Evolutionary conservation across 2,797 vertebrate species (phyloP).

Genomic region (Macropodus opercularis): DNA sequence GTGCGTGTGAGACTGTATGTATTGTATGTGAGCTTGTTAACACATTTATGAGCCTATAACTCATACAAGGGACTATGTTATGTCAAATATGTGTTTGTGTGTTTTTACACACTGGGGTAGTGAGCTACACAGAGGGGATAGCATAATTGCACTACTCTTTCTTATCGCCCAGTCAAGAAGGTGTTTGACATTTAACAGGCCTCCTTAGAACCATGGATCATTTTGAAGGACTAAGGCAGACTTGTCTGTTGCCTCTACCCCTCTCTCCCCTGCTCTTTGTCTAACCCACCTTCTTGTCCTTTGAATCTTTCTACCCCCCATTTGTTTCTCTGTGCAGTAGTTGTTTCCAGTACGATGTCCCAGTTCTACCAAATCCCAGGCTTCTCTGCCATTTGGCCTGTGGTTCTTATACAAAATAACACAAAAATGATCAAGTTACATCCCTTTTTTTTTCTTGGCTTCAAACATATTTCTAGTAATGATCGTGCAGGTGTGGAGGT

Average conservation of each 20-base stretch:
- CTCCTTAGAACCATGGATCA: constrained; percentile 45
- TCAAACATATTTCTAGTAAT: too few relatives aligned
- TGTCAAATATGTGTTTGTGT: constrained; percentile 21
- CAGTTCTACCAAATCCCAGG: constrained; percentile 37
- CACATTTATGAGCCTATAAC: constrained; percentile 3
- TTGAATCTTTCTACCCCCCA: constrained; percentile 18
- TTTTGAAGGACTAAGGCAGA: constrained; percentile 30
- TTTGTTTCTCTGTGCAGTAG: constrained; percentile 29
- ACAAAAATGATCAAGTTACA: too few relatives aligned
- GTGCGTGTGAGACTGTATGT: too few relatives aligned
- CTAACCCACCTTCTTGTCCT: constrained; percentile 1
- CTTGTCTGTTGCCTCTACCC: constrained; percentile 26
- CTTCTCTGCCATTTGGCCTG: constrained; percentile 31
- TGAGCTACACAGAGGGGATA: constrained; percentile 25
- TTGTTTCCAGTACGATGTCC: constrained; percentile 41
- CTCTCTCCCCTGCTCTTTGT: neutral
- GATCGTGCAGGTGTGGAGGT: too few relatives aligned
- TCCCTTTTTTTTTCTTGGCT: too few relatives aligned
- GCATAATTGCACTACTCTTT: constrained; percentile 59
- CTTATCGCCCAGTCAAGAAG: constrained; percentile 69
- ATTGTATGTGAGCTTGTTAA: constrained; percentile 10
- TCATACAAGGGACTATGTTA: neutral
- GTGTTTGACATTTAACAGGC: constrained; percentile 76
- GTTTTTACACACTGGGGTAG: constrained; percentile 15
- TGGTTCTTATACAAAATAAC: neutral